Evolutionary conservation across 2,888 invertebrate species (phyloP).

Genomic region (Siphlonurus alternatus): DNA sequence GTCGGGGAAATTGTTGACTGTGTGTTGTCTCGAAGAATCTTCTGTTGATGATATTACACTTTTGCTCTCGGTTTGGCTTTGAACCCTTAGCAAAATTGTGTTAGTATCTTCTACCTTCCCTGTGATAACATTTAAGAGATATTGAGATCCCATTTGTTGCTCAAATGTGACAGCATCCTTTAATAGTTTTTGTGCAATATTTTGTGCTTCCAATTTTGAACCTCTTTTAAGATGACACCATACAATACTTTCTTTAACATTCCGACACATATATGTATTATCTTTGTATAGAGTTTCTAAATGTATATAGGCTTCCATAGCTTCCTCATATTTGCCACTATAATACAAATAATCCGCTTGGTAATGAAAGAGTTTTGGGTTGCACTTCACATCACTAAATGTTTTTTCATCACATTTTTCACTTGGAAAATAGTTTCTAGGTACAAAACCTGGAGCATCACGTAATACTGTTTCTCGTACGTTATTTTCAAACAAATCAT

Average conservation of each 20-base stretch:
- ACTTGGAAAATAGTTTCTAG: background rate
- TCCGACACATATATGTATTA: background rate
- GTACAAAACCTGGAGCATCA: background rate
- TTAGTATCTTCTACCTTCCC: background rate
- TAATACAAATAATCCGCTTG: background rate
- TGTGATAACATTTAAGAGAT: background rate
- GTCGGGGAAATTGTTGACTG: too few relatives aligned
- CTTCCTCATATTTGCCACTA: background rate
- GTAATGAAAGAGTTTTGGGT: background rate
- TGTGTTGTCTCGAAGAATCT: too few relatives aligned
- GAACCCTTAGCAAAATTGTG: too few relatives aligned
- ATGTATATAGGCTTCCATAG: background rate
- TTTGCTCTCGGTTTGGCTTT: too few relatives aligned
- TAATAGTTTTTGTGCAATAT: background rate
- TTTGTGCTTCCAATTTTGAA: background rate
- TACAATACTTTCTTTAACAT: background rate
- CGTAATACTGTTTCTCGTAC: background rate
- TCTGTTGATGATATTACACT: too few relatives aligned
- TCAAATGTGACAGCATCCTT: background rate
- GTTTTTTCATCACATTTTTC: background rate
- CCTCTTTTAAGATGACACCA: background rate
- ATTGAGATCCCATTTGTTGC: background rate
- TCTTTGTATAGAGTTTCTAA: background rate
- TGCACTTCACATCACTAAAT: background rate
- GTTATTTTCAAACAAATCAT: background rate